Evolutionary conservation across 2,113 vertebrate species (phyloP).

Genomic region (Anthoscopus minutus): DNA sequence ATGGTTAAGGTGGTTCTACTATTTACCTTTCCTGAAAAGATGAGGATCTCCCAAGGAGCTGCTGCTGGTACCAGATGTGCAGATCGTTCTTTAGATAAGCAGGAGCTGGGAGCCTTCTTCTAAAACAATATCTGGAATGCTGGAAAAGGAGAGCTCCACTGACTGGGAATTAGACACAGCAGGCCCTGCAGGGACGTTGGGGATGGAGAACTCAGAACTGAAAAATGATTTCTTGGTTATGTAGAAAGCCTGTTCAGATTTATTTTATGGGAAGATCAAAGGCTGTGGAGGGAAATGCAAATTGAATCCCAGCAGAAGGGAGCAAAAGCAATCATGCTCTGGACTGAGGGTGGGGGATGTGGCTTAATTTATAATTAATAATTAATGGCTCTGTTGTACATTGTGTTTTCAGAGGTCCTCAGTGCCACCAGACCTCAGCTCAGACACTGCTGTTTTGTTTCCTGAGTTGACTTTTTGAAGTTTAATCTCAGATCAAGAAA

Average conservation of each 20-base stretch:
- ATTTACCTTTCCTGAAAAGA: not conserved
- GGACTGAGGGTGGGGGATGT: not conserved
- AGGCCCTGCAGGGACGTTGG: not conserved
- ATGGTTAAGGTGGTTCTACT: not conserved
- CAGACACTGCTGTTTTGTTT: not conserved
- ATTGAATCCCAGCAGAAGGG: not conserved
- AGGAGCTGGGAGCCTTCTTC: not conserved
- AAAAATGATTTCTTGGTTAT: not conserved
- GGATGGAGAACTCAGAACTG: not conserved
- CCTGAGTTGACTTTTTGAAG: not conserved
- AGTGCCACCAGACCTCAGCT: not conserved
- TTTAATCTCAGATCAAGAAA: not conserved
- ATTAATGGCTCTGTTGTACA: not conserved
- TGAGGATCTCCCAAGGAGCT: not conserved
- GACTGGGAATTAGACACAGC: not conserved
- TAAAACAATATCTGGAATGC: not conserved
- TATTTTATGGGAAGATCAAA: not conserved
- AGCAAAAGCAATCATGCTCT: not conserved
- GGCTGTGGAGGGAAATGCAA: not conserved
- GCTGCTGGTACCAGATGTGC: not conserved
- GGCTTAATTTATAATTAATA: not conserved
- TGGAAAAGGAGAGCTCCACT: not conserved
- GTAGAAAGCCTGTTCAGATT: not conserved
- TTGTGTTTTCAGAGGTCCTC: not conserved
- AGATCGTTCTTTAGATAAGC: not conserved